A percentile compares a stretch with the other conserved stretches of the same genome.
These are phyloP conservation scores for Nomada hirtipes DNA, from an alignment of 2,888 invertebrate species.

Conservation along the genomic window DNA sequence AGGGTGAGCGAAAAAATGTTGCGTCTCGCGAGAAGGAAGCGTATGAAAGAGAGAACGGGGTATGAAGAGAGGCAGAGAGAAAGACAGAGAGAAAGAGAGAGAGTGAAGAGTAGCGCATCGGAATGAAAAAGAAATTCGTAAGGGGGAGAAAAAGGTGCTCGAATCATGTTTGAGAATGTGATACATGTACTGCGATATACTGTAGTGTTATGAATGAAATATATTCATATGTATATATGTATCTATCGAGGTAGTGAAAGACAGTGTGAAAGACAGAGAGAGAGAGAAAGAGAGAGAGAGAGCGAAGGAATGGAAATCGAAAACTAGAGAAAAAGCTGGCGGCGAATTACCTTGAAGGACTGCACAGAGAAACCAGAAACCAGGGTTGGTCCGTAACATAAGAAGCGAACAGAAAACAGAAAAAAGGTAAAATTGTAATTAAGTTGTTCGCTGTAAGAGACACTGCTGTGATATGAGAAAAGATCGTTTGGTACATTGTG, in stretches of 20 bases:
- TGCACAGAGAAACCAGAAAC: constrained; percentile 83
- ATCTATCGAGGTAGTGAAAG: constrained; percentile 40
- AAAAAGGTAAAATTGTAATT: constrained; percentile 80
- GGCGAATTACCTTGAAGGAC: constrained; percentile 83
- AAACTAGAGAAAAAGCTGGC: constrained; percentile 75
- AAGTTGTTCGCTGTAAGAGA: constrained; percentile 76
- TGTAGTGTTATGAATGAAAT: constrained; percentile 43
- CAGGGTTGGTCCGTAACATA: constrained; percentile 82
- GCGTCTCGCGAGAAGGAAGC: constrained; percentile 59
- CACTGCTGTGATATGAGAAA: constrained; percentile 56
- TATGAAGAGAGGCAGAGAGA: constrained; percentile 44
- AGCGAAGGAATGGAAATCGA: constrained; percentile 38
- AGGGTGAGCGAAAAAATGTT: constrained; percentile 66
- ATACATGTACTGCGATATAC: constrained; percentile 39
- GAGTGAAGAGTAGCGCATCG: too few relatives aligned
- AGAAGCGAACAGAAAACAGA: constrained; percentile 84
- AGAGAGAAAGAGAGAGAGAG: constrained; percentile 41
- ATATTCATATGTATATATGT: constrained; percentile 39
- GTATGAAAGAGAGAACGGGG: constrained; percentile 54
- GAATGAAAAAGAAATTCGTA: too few relatives aligned
- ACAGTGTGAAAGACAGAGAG: constrained; percentile 26
- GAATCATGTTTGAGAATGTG: constrained; percentile 47
- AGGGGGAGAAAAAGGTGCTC: constrained; percentile 13
- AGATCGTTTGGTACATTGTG: constrained; percentile 42
- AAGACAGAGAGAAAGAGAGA: constrained; percentile 23